Evolutionary conservation across 2,113 vertebrate genomes (phyloP), one percentile per base, ranked within the genome.

Genomic region (Forbesichthys papilliferus): DNA sequence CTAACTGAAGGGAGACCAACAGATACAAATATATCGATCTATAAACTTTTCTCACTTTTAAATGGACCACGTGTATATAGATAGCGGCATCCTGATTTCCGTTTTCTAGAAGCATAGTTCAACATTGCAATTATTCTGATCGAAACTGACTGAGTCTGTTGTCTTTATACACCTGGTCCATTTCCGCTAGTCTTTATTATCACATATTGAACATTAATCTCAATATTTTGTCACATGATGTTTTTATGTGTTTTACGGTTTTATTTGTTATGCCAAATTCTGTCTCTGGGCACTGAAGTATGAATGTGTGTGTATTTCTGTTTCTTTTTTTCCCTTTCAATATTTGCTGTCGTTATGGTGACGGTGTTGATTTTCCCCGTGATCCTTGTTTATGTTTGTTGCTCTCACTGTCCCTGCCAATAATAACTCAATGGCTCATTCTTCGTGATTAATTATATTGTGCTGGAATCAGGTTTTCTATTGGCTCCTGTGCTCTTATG

Each of bases 281-380:
- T 88, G 78, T 87, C 66, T 84, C 62, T 80, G 69, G 84, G 78
- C 82, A 89, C 85, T 83, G 84, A 86, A 75, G 75, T 82, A 76
- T 90, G 83, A 88, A 89, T 88, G 87, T 88, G 53, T 16, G 18
- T 14, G 86, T 81, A 77, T 5, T 78, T 82, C 27, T 3, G 27
- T 11, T 62, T 58, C 1, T 84, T 82, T 80, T 7, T 76, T 78
- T 80, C 42, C 48, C n/a, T 81, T 81, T 71, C 66, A 62, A 58
- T 18, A 62, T 82, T 60, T 73, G 55, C 68, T 3, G 64, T 74
- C 59, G 69, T 47, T 46, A 34, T 69, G 63, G 76, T 3, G 42
- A 48, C n/a, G n/a, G 69, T 34, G 42, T 64, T 77, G 42, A 42
- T 64, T 0, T 75, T 49, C 55, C 16, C 62, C 7, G 33, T 68